Evolutionary conservation across 2,113 vertebrate genomes (phyloP), one percentile per base, ranked within the genome.

Genomic region (Fukomys damarensis): DNA sequence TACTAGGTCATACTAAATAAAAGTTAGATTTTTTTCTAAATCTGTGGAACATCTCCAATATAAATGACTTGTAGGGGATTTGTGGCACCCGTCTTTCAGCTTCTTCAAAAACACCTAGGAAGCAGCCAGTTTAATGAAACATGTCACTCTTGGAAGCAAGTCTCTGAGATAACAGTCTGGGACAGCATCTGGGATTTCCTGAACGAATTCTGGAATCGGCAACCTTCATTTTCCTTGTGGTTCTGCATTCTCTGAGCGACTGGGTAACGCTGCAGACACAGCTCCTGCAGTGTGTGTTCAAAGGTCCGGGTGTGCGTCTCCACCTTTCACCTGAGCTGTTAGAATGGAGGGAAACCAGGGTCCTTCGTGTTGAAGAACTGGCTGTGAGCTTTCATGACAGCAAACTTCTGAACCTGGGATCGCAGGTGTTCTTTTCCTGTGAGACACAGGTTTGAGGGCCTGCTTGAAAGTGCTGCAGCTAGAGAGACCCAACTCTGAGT

Each of bases 1-100:
- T 38, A 26, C 63, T n/a, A n/a, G 74, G 72, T 19, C 79, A 5
- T 17, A 84, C 24, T 87, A 41, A 92, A 88, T 84, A n/a, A 92
- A 87, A 87, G 5, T 93, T 83, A 41, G 74, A 59, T 90, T 72
- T 46, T 88, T 96, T 97, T 88, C 63, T 54, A 87, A 92, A 41
- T 52, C 54, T 20, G 1, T 46, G 20, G 61, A 24, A 66, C 43
- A 95, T 56, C 79, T 68, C 72, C 54, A 86, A 11, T 52, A 58
- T 79, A 82, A 94, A 66, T 83, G 32, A 74, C 19, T 70, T 79
- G 11, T 30, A 80, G 59, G 80, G 74, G 32, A 63, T 92, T 95
- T 43, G 58, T 92, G 82, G 61, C 89, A 46, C 46, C 30, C 12
- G 82, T 66, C 20, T 95, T 76, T 95, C 41, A 95, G 17, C 24